Conservation (phyloP, 1,140 invertebrate genomes). For the Pollicipes pollicipes region DNA sequence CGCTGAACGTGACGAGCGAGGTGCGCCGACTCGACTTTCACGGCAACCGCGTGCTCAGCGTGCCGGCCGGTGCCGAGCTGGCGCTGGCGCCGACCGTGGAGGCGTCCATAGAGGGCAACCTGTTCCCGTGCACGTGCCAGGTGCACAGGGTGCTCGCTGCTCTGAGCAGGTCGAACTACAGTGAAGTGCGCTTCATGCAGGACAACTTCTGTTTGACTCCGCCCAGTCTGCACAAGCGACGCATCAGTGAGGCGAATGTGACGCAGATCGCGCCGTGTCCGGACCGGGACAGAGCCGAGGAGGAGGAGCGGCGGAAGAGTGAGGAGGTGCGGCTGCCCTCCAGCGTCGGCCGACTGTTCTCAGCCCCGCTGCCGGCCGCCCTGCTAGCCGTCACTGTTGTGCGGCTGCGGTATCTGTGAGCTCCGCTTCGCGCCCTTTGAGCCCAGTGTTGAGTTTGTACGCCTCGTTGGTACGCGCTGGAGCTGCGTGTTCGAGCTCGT, state of each 20-base stretch:
- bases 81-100: no score
- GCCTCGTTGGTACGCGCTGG: no score
- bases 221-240: no score
- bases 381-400: no score
- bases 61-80: background rate
- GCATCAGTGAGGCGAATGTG: background rate
- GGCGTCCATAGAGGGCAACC: background rate
- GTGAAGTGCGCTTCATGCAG: background rate
- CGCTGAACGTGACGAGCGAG: background rate
- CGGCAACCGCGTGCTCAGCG: background rate
- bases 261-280: background rate
- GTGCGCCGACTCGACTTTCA: background rate
- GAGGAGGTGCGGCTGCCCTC: background rate
- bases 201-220: background rate
- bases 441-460: no score
- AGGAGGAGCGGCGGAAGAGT: background rate
- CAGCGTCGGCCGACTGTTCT: background rate
- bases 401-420: no score
- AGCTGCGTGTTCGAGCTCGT: no score
- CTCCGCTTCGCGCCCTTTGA: no score
- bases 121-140: background rate
- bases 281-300: background rate
- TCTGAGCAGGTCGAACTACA: background rate
- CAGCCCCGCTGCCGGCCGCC: no score
- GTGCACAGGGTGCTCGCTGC: background rate